phyloP scores from a whole-genome alignment of 2,888 invertebrate species.

The Chironomus tentans region DNA sequence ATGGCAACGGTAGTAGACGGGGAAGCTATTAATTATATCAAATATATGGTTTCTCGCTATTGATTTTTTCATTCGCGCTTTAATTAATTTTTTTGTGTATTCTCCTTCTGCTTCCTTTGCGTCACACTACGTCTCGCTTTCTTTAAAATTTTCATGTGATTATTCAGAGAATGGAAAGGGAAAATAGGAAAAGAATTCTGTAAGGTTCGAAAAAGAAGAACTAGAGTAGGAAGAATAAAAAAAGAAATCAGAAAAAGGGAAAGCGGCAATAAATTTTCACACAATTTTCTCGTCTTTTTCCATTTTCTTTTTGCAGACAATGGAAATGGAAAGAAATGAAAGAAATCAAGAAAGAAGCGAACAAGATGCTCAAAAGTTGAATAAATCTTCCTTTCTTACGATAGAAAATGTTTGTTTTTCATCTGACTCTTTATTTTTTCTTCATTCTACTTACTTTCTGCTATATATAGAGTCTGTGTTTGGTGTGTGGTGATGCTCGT shows the following conservation, averaged over 20 bases:
- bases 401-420: slow-evolving; percentile 1
- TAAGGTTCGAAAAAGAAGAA: background rate
- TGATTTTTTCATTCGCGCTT: slow-evolving; percentile 8
- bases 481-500: background rate
- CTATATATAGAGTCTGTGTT: background rate
- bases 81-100: slow-evolving; percentile 7
- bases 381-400: background rate
- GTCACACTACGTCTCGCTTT: background rate
- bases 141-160: background rate
- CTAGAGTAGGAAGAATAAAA: background rate
- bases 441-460: background rate
- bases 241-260: slow-evolving; percentile 6
- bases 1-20: background rate
- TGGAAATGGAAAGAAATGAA: background rate
- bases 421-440: background rate
- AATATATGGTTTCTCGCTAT: slow-evolving; percentile 9
- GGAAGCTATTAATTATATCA: slow-evolving; percentile 2
- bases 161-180: background rate
- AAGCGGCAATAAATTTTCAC: slow-evolving; percentile 20
- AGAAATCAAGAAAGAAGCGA: slow-evolving; percentile 2
- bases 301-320: background rate
- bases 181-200: background rate
- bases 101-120: background rate
- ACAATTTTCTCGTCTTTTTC: background rate
- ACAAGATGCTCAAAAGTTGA: slow-evolving; percentile 8